These are phyloP conservation scores for Onychomys leucogaster DNA, from an alignment of 2,797 vertebrate genomes.

Conservation along the genomic window DNA sequence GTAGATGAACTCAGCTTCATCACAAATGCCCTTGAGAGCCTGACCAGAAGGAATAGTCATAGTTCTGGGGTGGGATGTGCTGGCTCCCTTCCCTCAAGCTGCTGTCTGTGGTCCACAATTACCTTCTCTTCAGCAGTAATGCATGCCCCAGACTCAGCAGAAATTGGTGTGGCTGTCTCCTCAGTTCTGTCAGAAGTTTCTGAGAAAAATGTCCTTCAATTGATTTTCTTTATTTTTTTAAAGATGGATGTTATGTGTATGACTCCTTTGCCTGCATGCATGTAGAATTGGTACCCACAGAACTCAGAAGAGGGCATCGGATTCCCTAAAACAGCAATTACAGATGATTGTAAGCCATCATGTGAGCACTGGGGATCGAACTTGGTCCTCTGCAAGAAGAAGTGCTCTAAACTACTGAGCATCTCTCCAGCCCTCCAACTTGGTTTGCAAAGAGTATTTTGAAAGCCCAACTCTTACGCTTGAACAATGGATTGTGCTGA, in stretches of 20 bases:
- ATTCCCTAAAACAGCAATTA: neutral
- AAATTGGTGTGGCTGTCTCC: neutral
- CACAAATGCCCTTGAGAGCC: neutral
- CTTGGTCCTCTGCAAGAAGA: neutral
- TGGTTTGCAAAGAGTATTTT: slow-evolving; percentile 26
- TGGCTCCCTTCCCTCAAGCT: neutral
- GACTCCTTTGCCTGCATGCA: neutral
- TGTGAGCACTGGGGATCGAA: neutral
- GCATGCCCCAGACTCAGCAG: neutral
- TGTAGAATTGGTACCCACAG: no score
- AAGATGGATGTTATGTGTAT: neutral
- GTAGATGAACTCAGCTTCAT: neutral
- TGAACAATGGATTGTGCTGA: neutral
- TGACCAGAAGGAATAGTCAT: neutral
- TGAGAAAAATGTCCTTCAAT: neutral
- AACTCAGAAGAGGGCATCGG: neutral
- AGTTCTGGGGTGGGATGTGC: accelerated
- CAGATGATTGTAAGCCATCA: neutral
- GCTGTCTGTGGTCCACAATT: neutral
- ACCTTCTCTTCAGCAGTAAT: neutral
- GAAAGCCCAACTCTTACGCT: neutral
- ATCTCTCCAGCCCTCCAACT: neutral
- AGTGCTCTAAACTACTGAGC: no score
- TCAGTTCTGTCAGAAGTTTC: neutral
- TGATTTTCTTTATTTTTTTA: neutral